phyloP scores from a whole-genome alignment of 2,797 vertebrate species.

The Syndactyla subalaris region DNA sequence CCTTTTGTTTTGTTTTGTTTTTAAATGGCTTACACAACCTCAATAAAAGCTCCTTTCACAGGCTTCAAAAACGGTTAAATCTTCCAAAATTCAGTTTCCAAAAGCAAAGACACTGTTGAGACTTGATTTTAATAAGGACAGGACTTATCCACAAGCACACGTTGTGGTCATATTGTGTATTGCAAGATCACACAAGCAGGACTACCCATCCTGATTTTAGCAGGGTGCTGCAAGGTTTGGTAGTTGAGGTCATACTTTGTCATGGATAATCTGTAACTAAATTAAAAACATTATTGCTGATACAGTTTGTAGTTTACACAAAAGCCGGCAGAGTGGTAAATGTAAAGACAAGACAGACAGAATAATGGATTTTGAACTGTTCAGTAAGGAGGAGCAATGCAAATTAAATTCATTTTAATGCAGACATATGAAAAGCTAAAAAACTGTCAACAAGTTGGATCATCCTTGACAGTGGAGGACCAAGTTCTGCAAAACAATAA shows the following conservation, averaged over 20 bases:
- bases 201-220: not conserved
- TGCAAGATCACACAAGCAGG: not conserved
- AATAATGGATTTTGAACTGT: not conserved
- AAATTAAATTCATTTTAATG: not conserved
- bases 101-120: not conserved
- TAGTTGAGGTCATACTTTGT: not conserved
- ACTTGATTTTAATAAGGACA: not conserved
- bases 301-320: not conserved
- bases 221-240: not conserved
- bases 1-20: not conserved
- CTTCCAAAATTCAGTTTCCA: not conserved
- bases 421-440: not conserved
- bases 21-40: not conserved
- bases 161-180: fast-evolving
- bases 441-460: not conserved
- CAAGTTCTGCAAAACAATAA: not conserved
- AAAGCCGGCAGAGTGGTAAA: not conserved
- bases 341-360: not conserved
- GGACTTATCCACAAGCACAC: not conserved
- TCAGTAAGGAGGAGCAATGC: not conserved
- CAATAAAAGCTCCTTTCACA: not conserved
- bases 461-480: not conserved
- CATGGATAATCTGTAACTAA: not conserved
- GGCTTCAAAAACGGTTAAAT: not conserved
- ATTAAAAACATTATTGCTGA: not conserved